Percentiles rank a stretch among this genome's conserved stretches.
phyloP scores from a whole-genome alignment of 1,140 invertebrate genomes.

The Ectropis grisescens region DNA sequence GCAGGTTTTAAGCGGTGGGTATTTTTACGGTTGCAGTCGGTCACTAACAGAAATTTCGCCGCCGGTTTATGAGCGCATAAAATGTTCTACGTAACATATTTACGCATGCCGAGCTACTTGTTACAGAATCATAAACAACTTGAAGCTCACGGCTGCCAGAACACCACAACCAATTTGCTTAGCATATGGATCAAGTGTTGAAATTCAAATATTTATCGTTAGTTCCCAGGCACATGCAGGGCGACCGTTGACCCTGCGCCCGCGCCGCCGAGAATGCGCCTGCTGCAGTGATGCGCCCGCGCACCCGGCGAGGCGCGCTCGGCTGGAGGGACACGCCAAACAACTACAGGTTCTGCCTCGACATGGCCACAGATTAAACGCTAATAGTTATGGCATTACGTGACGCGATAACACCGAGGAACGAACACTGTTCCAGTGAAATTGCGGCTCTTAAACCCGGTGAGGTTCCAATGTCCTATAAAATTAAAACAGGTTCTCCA shows the following conservation, averaged over 20 bases:
- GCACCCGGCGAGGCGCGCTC: conserved; percentile 24
- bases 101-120: conserved; percentile 3
- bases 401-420: conserved; percentile 1
- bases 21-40: too few relatives aligned
- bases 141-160: conserved; percentile 19
- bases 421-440: too few relatives aligned
- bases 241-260: conserved; percentile 60
- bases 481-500: too few relatives aligned
- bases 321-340: conserved; percentile 23
- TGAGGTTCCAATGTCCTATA: too few relatives aligned
- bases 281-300: conserved; percentile 23
- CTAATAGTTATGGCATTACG: too few relatives aligned
- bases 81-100: too few relatives aligned
- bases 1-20: too few relatives aligned
- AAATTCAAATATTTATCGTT: conserved; percentile 67
- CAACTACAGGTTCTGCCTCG: conserved; percentile 24
- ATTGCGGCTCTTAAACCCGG: too few relatives aligned
- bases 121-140: conserved; percentile 39
- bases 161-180: conserved; percentile 61
- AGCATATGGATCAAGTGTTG: conserved; percentile 66
- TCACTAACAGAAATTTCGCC: too few relatives aligned
- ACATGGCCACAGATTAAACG: neutral
- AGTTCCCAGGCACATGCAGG: conserved; percentile 51
- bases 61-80: too few relatives aligned
- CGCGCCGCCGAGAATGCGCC: conserved; percentile 36